Conservation (phyloP, 2,113 vertebrate species). For the Nycticorax nycticorax region DNA sequence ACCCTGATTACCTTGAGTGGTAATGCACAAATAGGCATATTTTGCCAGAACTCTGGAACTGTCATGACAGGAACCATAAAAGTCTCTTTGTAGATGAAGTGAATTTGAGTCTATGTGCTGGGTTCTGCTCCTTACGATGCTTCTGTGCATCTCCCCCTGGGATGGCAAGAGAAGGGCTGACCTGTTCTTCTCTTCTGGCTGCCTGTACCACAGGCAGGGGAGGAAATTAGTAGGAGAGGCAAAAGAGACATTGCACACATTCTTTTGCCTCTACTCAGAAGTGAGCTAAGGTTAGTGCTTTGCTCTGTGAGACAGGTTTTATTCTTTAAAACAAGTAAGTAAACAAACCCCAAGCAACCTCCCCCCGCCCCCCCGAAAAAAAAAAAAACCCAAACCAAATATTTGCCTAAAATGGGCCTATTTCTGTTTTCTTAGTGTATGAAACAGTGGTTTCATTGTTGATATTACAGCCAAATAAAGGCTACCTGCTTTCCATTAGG, state of each 20-base stretch:
- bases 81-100: background rate
- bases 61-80: background rate
- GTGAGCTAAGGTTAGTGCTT: background rate
- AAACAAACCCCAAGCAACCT: background rate
- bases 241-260: background rate
- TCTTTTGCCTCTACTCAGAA: background rate
- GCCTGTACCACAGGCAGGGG: background rate
- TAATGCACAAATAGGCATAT: background rate
- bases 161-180: background rate
- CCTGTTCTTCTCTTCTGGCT: background rate
- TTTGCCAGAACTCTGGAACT: background rate
- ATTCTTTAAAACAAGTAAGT: background rate
- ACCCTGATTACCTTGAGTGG: background rate
- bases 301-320: background rate
- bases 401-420: background rate
- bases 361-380: too few species aligned
- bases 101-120: background rate
- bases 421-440: background rate
- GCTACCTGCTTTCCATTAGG: background rate
- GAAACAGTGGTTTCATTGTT: background rate
- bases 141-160: background rate
- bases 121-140: background rate
- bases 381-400: too few species aligned
- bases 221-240: background rate
- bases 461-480: background rate